Percentiles rank a stretch among this genome's conserved stretches.
Conservation (phyloP, 2,888 invertebrate genomes). For the Myopa testacea region DNA sequence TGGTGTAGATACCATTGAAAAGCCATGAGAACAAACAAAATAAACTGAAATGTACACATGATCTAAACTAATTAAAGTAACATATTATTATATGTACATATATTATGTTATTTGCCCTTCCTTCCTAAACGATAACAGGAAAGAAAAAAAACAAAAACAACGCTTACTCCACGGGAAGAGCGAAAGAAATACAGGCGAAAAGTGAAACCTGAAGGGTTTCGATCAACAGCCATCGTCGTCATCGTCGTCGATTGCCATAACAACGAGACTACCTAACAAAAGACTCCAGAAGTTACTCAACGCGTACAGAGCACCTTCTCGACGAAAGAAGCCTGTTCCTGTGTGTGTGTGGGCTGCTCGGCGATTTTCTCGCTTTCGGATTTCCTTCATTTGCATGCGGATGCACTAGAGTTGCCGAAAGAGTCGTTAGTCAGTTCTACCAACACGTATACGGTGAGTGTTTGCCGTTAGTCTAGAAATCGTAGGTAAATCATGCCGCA, state of each 20-base stretch:
- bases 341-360: neutral
- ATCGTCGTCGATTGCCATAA: conserved; percentile 26
- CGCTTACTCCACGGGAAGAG: neutral
- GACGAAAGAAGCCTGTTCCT: too few relatives aligned
- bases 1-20: too few relatives aligned
- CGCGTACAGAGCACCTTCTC: too few relatives aligned
- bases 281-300: neutral
- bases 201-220: conserved; percentile 23
- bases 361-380: too few relatives aligned
- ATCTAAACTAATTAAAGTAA: neutral
- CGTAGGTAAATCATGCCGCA: neutral
- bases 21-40: neutral
- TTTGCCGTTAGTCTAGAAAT: neutral
- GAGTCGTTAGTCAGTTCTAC: neutral
- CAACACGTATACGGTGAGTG: conserved; percentile 15
- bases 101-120: neutral
- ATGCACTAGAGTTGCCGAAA: neutral
- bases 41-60: neutral
- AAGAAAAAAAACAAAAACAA: neutral
- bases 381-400: neutral
- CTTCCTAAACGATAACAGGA: neutral
- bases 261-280: conserved; percentile 31
- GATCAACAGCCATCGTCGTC: conserved; percentile 11
- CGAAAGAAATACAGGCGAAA: conserved; percentile 12
- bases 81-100: neutral